Conservation (phyloP, 1,140 invertebrate species). For the Dendroctonus ponderosae region DNA sequence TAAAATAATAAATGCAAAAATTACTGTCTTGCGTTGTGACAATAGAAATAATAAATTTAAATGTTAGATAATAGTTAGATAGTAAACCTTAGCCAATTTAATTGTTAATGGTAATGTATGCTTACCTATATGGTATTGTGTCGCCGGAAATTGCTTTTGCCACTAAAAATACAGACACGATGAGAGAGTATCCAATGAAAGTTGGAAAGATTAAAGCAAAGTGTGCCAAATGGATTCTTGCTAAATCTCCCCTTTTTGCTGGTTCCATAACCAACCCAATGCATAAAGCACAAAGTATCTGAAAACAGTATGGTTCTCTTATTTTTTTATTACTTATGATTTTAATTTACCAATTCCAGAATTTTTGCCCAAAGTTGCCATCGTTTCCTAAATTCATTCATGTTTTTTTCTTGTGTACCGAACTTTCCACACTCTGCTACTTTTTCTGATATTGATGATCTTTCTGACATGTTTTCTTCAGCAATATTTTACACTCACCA, state of each 20-base stretch:
- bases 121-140: conserved; percentile 29
- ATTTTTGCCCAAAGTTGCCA: conserved; percentile 15
- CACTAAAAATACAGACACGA: conserved; percentile 9
- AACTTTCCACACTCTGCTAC: too few relatives aligned
- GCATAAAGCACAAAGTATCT: conserved; percentile 21
- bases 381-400: not conserved
- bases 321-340: not conserved
- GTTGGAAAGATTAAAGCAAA: conserved; percentile 28
- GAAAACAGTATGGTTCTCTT: conserved; percentile 1
- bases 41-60: too few relatives aligned
- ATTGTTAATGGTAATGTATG: too few relatives aligned
- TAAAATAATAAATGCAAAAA: too few relatives aligned
- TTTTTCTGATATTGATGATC: too few relatives aligned
- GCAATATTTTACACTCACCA: too few relatives aligned
- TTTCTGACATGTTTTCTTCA: too few relatives aligned
- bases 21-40: too few relatives aligned
- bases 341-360: conserved; percentile 10
- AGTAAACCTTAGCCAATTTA: too few relatives aligned
- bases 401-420: too few relatives aligned
- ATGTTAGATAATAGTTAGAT: too few relatives aligned
- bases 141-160: conserved; percentile 18
- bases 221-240: conserved; percentile 18
- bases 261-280: conserved; percentile 24
- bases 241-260: conserved; percentile 21
- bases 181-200: conserved; percentile 20